A percentile compares a stretch with the other conserved stretches of the same genome.
phyloP scores from a whole-genome alignment of 2,797 vertebrate genomes.

The Cryptoblepharus egeriae region DNA sequence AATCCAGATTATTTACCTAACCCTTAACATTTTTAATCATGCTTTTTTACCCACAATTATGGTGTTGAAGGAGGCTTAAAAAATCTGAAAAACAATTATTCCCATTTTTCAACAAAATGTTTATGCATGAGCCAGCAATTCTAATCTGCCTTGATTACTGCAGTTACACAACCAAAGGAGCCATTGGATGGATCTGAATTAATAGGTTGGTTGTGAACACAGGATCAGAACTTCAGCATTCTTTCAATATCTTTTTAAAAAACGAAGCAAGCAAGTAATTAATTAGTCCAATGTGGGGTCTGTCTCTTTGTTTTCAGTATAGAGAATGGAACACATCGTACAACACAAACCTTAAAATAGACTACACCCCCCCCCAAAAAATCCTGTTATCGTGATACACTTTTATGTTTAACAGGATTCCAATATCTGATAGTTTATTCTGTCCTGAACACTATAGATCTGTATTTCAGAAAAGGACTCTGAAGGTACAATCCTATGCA shows the following conservation, averaged over 20 bases:
- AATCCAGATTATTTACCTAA: slow-evolving; percentile 3
- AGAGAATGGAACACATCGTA: not conserved
- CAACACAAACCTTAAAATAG: not conserved
- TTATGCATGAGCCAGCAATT: not conserved
- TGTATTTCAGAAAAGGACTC: not conserved
- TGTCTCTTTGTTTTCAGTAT: not conserved
- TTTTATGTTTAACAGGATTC: not conserved
- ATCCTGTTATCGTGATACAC: not conserved
- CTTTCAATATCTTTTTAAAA: not conserved
- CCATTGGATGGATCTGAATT: slow-evolving; percentile 1
- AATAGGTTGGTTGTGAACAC: not conserved
- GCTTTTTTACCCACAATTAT: not conserved
- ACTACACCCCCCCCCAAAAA: not conserved
- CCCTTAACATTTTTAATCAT: not conserved
- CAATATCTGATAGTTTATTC: no score
- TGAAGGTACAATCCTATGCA: no score
- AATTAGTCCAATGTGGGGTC: not conserved
- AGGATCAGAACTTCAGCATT: not conserved
- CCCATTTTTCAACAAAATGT: not conserved
- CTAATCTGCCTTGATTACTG: slow-evolving; percentile 12
- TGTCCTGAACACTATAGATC: not conserved
- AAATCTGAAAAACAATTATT: not conserved
- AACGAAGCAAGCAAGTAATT: not conserved
- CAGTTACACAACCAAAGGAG: not conserved
- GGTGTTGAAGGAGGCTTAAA: not conserved